A percentile compares a stretch with the other conserved stretches of the same genome.
Conservation (phyloP, 2,888 invertebrate genomes). For the Minunthozetes semirufus region DNA sequence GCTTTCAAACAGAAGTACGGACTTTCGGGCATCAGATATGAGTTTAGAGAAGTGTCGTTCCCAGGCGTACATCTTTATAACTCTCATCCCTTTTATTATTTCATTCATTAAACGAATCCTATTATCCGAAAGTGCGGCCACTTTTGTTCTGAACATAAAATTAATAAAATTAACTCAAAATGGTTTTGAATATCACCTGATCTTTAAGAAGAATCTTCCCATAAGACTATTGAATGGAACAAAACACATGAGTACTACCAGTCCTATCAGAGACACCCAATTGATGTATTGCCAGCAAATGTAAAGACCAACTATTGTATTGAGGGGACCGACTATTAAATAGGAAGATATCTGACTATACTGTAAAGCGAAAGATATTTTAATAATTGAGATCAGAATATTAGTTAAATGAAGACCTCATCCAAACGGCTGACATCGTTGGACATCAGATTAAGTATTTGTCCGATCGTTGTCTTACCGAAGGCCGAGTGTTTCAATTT, state of each 20-base stretch:
- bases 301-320: slow-evolving; percentile 68
- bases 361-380: slow-evolving; percentile 49
- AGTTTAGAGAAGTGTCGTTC: slow-evolving; percentile 79
- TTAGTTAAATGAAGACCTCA: slow-evolving; percentile 55
- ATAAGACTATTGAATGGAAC: slow-evolving; percentile 69
- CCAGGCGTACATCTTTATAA: slow-evolving; percentile 94
- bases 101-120: slow-evolving; percentile 89
- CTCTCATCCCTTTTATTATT: slow-evolving; percentile 83
- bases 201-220: slow-evolving; percentile 50
- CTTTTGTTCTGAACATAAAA: slow-evolving; percentile 59
- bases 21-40: slow-evolving; percentile 65
- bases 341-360: slow-evolving; percentile 80
- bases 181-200: slow-evolving; percentile 59
- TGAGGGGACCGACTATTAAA: slow-evolving; percentile 79
- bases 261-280: slow-evolving; percentile 65
- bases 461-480: slow-evolving; percentile 78
- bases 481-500: slow-evolving; percentile 67
- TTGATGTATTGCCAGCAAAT: slow-evolving; percentile 71
- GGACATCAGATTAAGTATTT: slow-evolving; percentile 84
- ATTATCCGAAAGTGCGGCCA: slow-evolving; percentile 76
- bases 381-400: slow-evolving; percentile 53
- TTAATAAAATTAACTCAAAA: slow-evolving; percentile 47
- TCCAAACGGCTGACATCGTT: slow-evolving; percentile 92
- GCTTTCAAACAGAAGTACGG: slow-evolving; percentile 47
- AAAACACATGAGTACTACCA: slow-evolving; percentile 66